Evolutionary conservation across 2,113 vertebrate genomes (phyloP), one percentile per base, ranked within the genome.

Genomic region (Bubo blakistoni): DNA sequence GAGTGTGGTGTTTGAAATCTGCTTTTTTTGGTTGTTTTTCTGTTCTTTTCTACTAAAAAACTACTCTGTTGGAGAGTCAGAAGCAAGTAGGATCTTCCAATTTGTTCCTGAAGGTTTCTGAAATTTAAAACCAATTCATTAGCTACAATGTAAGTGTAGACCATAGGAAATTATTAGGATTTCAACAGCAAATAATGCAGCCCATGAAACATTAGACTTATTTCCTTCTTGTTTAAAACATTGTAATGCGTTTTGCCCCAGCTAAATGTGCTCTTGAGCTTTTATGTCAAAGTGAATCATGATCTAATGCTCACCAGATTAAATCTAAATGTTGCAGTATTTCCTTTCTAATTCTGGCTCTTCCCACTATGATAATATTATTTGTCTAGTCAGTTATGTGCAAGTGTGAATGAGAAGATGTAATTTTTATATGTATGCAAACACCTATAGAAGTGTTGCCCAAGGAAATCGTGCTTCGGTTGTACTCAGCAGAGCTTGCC

Each of bases 231-330:
- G 8, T 87, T 94, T 92, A 85, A 85, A 96, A 65, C 73, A 46
- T 11, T 46, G 62, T 49, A 69, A 66, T 42, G 81, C 4, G 0
- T 85, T 96, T 94, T 2, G 6, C 84, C 91, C 62, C 14, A 8
- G 74, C 78, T 96, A 85, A 97, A 95, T 36, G 89, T 20, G 97
- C 91, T 94, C 94, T 82, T 42, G 95, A 97, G 95, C 92, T 95
- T 97, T 95, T 77, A 44, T 89, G 94, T 94, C 95, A 94, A 54
- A 96, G 92, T 62, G 74, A 97, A 96, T 96, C 94, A 92, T n/a
- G 86, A 91, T 94, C 92, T 85, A 84, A 74, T 25, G 81, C 91
- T 96, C 95, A 61, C 30, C 86, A 92, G 91, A 88, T 94, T 95
- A 87, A 71, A 92, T 92, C 95, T 80, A 66, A 91, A 80, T 8